Base-by-base conservation (phyloP, 2,888 invertebrate genomes). In the Noctua janthina region DNA sequence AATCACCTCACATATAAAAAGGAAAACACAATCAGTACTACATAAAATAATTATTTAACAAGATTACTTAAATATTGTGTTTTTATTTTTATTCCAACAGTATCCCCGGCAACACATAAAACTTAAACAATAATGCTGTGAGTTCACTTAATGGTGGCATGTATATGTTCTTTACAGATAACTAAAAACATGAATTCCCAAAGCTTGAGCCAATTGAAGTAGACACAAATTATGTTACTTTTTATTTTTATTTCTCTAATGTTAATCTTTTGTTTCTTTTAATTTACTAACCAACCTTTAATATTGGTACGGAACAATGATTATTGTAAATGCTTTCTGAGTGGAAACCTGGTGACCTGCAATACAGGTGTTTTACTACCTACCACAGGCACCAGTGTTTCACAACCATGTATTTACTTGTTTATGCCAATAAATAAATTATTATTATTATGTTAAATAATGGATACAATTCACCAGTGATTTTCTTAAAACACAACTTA, bases 81-180 rank as follows among this genome's bases (percentile, higher is more conserved):
- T 90, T 91, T 90, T 83, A 90, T 89, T 86, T 91, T 91, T 90
- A 92, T 88, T 75, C 90, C 92, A 93, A 92, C 92, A 91, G 91
- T 90, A 92, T 91, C 93, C 92, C 91, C 92, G 73, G 88, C 81
- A 83, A 91, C 87, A 86, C 84, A 87, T 76, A 74, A 35, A 68
- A 54, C 35, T 76, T 78, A 75, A 74, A 72, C 64, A 56, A 77
- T 59, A 51, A 20, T 76, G 49, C n/a, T 46, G 59, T 76, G 76
- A 35, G 59, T 76, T 67, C 4, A 11, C 39, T 15, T 51, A 29
- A 68, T 43, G 10, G 20, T 15, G 20, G 20, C 23, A 35, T 15
- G 6, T 43, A 7, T 67, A 62, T 46, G 49, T 71, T 71, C 13
- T 71, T 54, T 35, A 39, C 51, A 64, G 29, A n/a, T 51, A 39